Percentiles rank a stretch among this genome's conserved stretches.
Conservation (phyloP, 1,140 invertebrate genomes). For the Drosophila insularis region DNA sequence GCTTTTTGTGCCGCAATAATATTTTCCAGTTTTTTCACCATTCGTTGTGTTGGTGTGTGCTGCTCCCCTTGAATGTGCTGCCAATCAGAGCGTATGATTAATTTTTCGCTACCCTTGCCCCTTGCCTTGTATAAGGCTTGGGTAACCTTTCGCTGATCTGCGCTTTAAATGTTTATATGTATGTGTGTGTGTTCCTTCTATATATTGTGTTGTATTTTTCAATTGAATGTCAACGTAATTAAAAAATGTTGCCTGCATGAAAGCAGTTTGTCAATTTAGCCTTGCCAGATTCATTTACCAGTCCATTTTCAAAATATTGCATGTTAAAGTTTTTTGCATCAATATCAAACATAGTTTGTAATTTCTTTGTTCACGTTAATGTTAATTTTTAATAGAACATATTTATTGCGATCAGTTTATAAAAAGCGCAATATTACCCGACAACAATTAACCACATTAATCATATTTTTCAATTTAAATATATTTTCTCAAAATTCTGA, state of each 20-base stretch:
- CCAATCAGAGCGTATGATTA: constrained; percentile 78
- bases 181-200: background rate
- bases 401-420: too few species aligned
- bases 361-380: background rate
- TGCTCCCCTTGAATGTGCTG: constrained; percentile 63
- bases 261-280: background rate
- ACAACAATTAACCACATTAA: too few species aligned
- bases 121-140: constrained; percentile 19
- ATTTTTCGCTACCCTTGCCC: constrained; percentile 57
- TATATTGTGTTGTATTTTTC: constrained; percentile 1
- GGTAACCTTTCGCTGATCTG: constrained; percentile 31
- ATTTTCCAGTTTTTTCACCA: constrained; percentile 44
- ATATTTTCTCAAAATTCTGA: too few species aligned
- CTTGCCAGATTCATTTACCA: background rate
- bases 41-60: constrained; percentile 33
- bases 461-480: too few species aligned
- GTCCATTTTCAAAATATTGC: constrained; percentile 5
- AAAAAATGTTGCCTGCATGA: constrained; percentile 2
- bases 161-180: background rate
- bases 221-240: constrained; percentile 5
- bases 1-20: constrained; percentile 77
- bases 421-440: too few species aligned
- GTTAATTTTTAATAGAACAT: background rate
- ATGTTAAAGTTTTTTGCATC: background rate
- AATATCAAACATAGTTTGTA: background rate